phyloP scores from a whole-genome alignment of 2,888 invertebrate genomes.

The Trissonchulus latispiculum region DNA sequence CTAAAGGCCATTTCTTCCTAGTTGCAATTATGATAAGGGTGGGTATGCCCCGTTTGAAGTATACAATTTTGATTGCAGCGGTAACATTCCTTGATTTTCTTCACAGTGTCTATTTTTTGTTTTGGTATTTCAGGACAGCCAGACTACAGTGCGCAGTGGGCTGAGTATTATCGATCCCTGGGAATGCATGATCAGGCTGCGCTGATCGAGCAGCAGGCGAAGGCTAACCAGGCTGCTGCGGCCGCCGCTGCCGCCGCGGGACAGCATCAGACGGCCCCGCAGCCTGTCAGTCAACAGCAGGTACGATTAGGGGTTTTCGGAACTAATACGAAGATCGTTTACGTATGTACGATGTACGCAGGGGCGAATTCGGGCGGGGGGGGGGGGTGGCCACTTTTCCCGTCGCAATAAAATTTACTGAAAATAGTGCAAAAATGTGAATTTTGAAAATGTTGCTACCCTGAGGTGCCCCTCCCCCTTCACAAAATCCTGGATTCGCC shows the following conservation, averaged over 20 bases:
- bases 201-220: conserved; percentile 76
- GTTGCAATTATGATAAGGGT: background rate
- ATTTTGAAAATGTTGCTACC: no score
- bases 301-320: no score
- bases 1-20: no score
- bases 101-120: background rate
- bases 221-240: conserved; percentile 51
- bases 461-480: no score
- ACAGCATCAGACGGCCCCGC: background rate
- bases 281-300: background rate
- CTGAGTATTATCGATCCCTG: conserved; percentile 87
- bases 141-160: conserved; percentile 94
- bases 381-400: no score
- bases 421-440: no score
- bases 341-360: no score
- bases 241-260: conserved; percentile 27
- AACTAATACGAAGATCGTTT: no score
- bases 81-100: background rate
- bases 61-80: background rate
- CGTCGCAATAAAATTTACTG: no score
- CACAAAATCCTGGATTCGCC: no score
- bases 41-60: background rate
- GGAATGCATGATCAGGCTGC: conserved; percentile 88
- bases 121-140: conserved; percentile 60
- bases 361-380: no score